These are phyloP conservation scores for Dryobotodes eremita DNA, from an alignment of 2,888 invertebrate genomes.

Conservation along the genomic window DNA sequence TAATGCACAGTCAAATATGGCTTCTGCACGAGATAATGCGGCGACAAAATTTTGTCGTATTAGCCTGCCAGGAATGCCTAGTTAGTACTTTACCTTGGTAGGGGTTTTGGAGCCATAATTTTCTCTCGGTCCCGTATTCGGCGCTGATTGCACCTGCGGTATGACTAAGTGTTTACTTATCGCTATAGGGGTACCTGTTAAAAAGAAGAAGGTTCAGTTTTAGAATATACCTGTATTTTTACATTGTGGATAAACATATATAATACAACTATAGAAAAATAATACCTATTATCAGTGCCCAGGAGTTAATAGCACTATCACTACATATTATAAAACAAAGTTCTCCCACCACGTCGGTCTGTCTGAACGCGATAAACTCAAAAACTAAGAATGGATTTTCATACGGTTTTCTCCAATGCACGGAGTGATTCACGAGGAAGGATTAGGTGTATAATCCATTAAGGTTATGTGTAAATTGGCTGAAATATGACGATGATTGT, in stretches of 20 bases:
- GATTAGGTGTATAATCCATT: no score
- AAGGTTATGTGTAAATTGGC: no score
- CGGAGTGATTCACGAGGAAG: no score
- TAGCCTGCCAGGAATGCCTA: not conserved
- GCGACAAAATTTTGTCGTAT: not conserved
- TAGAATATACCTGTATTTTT: not conserved
- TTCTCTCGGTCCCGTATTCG: constrained; percentile 86
- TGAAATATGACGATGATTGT: no score
- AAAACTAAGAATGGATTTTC: no score
- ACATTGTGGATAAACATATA: not conserved
- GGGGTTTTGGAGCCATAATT: constrained; percentile 85
- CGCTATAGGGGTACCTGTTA: constrained; percentile 95
- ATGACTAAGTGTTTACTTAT: constrained; percentile 97
- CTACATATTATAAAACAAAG: no score
- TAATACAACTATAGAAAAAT: not conserved
- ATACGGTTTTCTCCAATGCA: no score
- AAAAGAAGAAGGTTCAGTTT: constrained; percentile 15
- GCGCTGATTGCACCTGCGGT: constrained; percentile 91
- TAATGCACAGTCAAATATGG: not conserved
- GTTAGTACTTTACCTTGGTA: constrained; percentile 78
- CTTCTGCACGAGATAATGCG: not conserved
- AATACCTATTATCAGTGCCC: not conserved
- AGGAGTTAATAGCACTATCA: not conserved
- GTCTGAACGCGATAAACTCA: no score
- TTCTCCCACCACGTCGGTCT: no score